These are phyloP conservation scores for Galerucella nymphaeae DNA, from an alignment of 2,888 invertebrate genomes.

Conservation along the genomic window DNA sequence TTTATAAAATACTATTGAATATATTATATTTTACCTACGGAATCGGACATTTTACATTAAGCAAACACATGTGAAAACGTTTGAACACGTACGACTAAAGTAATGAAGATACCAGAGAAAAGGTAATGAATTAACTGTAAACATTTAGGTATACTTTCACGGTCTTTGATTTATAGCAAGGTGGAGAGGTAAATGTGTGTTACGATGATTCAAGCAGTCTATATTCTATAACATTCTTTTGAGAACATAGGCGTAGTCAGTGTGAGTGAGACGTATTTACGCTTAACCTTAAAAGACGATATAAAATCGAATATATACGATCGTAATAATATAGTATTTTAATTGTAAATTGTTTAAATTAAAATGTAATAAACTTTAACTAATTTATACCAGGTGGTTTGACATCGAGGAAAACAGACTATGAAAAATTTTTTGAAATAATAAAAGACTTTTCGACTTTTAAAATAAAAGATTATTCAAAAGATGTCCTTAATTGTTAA, in stretches of 20 bases:
- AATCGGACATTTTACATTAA: conserved; percentile 21
- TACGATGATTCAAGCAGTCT: conserved; percentile 21
- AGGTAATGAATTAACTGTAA: conserved; percentile 17
- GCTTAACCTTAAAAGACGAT: background rate
- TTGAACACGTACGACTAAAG: background rate
- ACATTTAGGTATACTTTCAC: conserved; percentile 24
- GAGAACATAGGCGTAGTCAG: conserved; percentile 18
- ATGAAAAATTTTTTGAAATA: too few species aligned
- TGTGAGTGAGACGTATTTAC: background rate
- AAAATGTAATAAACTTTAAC: background rate
- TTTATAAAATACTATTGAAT: conserved; percentile 4
- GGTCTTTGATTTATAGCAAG: conserved; percentile 11
- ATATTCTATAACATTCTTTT: conserved; percentile 24
- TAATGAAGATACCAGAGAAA: background rate
- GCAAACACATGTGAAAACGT: background rate
- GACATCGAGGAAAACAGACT: too few species aligned
- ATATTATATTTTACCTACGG: conserved; percentile 18
- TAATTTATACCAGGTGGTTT: too few species aligned
- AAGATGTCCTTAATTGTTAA: too few species aligned
- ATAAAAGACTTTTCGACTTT: too few species aligned
- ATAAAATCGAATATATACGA: background rate
- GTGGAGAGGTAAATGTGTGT: conserved; percentile 5
- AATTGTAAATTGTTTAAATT: background rate
- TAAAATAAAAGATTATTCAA: too few species aligned
- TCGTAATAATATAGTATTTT: background rate